Evolutionary conservation across 2,888 invertebrate species (phyloP).

Genomic region (Ophion costatus): DNA sequence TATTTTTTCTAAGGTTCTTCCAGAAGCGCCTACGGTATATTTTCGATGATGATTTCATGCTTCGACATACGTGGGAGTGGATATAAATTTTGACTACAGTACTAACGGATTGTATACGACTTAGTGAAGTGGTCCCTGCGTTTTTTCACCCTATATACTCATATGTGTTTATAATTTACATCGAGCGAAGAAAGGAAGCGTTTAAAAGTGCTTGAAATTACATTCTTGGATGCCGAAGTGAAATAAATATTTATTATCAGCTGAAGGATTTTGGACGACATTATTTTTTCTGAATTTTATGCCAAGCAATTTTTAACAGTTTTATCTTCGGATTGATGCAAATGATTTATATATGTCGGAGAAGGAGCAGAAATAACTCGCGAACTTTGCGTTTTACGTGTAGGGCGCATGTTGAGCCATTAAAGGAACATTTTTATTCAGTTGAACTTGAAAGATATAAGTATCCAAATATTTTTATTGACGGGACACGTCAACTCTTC

Average conservation of each 20-base stretch:
- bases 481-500: no score
- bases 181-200: not conserved
- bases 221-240: no score
- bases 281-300: not conserved
- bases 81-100: not conserved
- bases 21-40: not conserved
- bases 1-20: not conserved
- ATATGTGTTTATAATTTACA: not conserved
- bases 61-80: not conserved
- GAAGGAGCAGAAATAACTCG: no score
- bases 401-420: no score
- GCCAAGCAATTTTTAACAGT: not conserved
- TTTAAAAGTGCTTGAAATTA: not conserved
- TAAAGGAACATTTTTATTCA: no score
- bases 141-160: not conserved
- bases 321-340: not conserved
- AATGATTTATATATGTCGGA: no score
- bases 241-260: not conserved
- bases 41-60: constrained; percentile 13
- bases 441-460: no score
- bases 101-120: not conserved
- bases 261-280: not conserved
- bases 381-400: no score
- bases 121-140: not conserved
- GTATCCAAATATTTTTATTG: no score